Evolutionary conservation across 2,113 vertebrate genomes (phyloP), one percentile per base, ranked within the genome.

Genomic region (Salvator merianae): DNA sequence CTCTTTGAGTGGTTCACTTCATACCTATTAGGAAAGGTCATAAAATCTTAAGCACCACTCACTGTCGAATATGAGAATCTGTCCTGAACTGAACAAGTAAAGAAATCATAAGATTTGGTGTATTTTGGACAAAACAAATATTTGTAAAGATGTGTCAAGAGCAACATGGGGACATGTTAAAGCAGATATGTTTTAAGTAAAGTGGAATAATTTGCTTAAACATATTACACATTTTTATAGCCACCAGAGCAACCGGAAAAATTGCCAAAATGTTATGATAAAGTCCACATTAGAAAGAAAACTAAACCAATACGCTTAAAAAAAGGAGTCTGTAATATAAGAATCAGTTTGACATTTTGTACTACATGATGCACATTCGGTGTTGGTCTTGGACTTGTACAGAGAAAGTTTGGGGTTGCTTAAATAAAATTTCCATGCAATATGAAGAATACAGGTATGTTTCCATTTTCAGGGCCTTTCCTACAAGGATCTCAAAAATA

Each of bases 261-360:
- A 90, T 93, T 68, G 90, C 71, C 83, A 91, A 81, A 93, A 87
- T 91, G 89, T 81, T 76, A 40, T 91, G 55, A 75, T 89, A 86
- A 94, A 91, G 91, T 82, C 10, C 55, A 78, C 77, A 55, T 71
- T 47, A 84, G 84, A 77, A 81, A 84, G n/a, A n/a, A n/a, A 90
- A 81, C 86, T 82, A 79, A 90, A 92, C 91, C 89, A 84, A 0
- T 90, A 94, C 90, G 90, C 74, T 91, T 95, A 93, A 88, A 28
- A 40, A 6, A 24, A 4, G 20, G 5, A 6, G 32, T 9, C 75
- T 13, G 20, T 32, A 3, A 24, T 53, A 20, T 9, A 7, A 5
- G 7, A 32, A 5, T 32, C 53, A 36, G 38, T 47, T 47, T 47
- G 43, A 47, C 43, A 47, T 47, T 47, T 47, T 47, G 43, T 47